phyloP scores from a whole-genome alignment of 2,113 vertebrate species.

The Caranx melampygus region DNA sequence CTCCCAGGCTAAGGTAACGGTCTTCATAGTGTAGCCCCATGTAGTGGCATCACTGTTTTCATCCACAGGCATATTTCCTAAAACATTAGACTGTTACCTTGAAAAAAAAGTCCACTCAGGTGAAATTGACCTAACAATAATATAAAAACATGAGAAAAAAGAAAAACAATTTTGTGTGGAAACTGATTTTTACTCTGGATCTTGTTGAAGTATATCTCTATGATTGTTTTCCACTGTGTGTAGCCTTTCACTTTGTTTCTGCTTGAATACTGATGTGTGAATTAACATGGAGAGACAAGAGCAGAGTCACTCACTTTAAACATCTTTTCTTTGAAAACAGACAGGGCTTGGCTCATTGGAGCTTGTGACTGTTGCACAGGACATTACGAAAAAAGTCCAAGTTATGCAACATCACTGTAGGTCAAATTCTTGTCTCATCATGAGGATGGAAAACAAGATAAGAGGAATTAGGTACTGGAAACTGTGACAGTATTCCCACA shows the following conservation, averaged over 20 bases:
- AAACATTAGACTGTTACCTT: no score
- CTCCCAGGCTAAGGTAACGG: background rate
- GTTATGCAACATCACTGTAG: background rate
- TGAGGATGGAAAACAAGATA: background rate
- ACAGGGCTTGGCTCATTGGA: background rate
- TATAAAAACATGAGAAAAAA: no score
- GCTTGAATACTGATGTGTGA: slow-evolving; percentile 46
- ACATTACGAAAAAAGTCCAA: background rate
- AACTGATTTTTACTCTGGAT: no score
- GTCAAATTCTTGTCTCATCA: background rate
- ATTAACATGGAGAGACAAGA: slow-evolving; percentile 20
- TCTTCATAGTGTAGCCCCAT: background rate
- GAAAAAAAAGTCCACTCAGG: no score
- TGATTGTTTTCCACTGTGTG: no score
- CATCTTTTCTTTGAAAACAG: background rate
- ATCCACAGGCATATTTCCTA: no score
- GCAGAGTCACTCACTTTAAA: slow-evolving; percentile 11
- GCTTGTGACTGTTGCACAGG: background rate
- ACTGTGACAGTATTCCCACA: background rate
- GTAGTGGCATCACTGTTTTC: no score
- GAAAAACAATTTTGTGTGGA: no score
- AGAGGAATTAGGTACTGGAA: background rate
- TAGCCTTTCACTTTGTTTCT: slow-evolving; percentile 64
- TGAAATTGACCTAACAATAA: no score
- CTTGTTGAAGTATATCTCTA: no score